A percentile compares a stretch with the other conserved stretches of the same genome.
These are phyloP conservation scores for Heliconius ismenius DNA, from an alignment of 2,888 invertebrate genomes.

Conservation along the genomic window DNA sequence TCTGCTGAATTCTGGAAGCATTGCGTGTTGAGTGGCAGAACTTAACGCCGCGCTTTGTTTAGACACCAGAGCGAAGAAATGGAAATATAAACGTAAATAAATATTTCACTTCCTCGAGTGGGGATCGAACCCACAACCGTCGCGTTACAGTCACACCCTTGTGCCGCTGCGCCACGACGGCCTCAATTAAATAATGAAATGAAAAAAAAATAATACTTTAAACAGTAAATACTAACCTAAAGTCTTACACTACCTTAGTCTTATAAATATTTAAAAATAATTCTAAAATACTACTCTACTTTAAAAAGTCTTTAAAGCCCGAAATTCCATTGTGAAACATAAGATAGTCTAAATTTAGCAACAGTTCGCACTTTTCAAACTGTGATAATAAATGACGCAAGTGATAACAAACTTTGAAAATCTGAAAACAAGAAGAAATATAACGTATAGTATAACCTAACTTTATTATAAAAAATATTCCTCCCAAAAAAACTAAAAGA, in stretches of 20 bases:
- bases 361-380: conserved; percentile 21
- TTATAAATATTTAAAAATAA: background rate
- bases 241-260: too few relatives aligned
- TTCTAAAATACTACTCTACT: background rate
- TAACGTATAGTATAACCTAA: background rate
- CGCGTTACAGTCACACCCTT: too few relatives aligned
- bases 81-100: too few relatives aligned
- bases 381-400: conserved; percentile 40
- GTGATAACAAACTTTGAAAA: conserved; percentile 31
- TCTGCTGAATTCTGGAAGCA: too few relatives aligned
- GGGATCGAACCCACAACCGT: too few relatives aligned
- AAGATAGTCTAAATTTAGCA: conserved; percentile 31
- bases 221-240: background rate
- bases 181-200: background rate
- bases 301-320: background rate
- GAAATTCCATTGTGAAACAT: background rate
- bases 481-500: background rate
- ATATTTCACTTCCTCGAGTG: too few relatives aligned
- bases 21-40: too few relatives aligned
- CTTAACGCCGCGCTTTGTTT: too few relatives aligned
- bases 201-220: background rate
- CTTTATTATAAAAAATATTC: background rate
- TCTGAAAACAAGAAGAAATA: background rate
- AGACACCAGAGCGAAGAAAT: too few relatives aligned
- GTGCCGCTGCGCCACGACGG: too few relatives aligned